phyloP scores from a whole-genome alignment of 2,113 vertebrate genomes.

The Zosterops borbonicus region DNA sequence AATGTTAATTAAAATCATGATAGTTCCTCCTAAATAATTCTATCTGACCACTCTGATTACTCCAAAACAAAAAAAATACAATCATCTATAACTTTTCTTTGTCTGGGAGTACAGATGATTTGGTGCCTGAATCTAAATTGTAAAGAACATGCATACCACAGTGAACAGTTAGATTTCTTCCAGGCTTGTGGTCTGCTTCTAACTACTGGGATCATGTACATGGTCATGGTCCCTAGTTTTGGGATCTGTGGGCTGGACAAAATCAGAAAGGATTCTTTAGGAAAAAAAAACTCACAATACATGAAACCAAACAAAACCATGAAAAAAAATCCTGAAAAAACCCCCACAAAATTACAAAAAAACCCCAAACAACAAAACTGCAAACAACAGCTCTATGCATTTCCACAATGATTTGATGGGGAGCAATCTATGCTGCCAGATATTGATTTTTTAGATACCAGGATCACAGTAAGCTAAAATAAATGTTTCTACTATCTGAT shows the following conservation, averaged over 20 bases:
- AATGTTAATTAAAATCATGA: not conserved
- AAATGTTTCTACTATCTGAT: not conserved
- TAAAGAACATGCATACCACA: not conserved
- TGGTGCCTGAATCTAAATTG: not conserved
- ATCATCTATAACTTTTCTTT: not conserved
- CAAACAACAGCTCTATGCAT: not conserved
- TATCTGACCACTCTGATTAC: not conserved
- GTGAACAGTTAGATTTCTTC: not conserved
- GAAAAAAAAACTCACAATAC: no score
- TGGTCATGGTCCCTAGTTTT: not conserved
- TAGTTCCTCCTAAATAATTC: not conserved
- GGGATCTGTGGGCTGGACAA: not conserved
- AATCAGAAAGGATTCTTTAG: not conserved
- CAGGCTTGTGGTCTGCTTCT: not conserved
- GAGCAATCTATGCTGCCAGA: not conserved
- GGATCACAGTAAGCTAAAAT: not conserved
- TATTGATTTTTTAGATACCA: not conserved
- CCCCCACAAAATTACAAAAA: not conserved
- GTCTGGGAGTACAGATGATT: not conserved
- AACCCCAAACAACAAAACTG: not conserved
- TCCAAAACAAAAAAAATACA: not conserved
- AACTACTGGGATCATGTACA: not conserved
- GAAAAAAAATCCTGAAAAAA: not conserved
- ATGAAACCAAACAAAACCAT: no score
- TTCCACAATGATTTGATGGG: not conserved